These are phyloP conservation scores for Etheostoma nigrum DNA, from an alignment of 2,797 vertebrate genomes.

Conservation along the genomic window DNA sequence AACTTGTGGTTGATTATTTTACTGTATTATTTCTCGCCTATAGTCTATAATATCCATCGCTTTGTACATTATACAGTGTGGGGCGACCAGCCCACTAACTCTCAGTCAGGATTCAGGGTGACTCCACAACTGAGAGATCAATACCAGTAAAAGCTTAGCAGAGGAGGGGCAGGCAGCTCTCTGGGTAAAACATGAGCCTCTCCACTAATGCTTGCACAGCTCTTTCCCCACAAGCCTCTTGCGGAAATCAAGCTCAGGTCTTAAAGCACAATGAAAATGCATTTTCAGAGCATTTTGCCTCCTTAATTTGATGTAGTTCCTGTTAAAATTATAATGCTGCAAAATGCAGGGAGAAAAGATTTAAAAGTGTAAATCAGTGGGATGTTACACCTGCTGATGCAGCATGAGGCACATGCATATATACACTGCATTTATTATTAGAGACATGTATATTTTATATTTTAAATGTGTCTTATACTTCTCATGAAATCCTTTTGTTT, in stretches of 20 bases:
- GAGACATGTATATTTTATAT: too few species aligned
- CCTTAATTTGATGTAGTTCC: background rate
- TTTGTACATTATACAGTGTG: slow-evolving; percentile 38
- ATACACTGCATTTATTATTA: background rate
- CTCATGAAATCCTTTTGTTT: background rate
- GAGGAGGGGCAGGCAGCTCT: slow-evolving; percentile 50
- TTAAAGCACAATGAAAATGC: slow-evolving; percentile 12
- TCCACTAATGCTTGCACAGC: slow-evolving; percentile 72
- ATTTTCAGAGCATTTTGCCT: background rate
- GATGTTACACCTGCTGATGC: slow-evolving; percentile 5
- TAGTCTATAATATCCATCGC: background rate
- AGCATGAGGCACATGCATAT: background rate
- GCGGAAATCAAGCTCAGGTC: slow-evolving; percentile 12
- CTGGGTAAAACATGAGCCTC: slow-evolving; percentile 64
- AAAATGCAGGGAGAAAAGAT: background rate
- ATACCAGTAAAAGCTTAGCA: slow-evolving; percentile 72
- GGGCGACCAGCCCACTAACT: slow-evolving; percentile 37
- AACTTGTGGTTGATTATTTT: background rate
- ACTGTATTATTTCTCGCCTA: background rate
- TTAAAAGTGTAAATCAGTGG: background rate
- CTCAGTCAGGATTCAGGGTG: slow-evolving; percentile 56
- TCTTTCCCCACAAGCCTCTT: slow-evolving; percentile 46
- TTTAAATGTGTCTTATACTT: background rate
- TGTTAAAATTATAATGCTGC: background rate
- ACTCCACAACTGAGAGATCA: slow-evolving; percentile 64